Conservation (phyloP, 2,113 vertebrate genomes). For the Fulica atra region DNA sequence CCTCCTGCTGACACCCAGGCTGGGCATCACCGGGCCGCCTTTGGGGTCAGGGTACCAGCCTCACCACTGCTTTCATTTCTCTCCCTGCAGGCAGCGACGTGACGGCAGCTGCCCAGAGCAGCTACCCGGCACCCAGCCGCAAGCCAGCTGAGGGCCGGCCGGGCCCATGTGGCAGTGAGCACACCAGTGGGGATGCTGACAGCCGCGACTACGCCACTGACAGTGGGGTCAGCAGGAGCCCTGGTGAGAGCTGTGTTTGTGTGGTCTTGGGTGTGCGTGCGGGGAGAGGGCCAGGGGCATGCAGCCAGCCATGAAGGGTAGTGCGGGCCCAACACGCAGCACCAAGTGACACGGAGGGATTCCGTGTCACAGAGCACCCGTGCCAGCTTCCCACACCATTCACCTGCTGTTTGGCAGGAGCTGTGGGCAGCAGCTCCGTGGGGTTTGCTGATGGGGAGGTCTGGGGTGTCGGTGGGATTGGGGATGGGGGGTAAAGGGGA, state of each 20-base stretch:
- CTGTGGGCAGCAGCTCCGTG: rapidly evolving
- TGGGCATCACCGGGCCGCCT: background rate
- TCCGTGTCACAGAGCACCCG: rapidly evolving
- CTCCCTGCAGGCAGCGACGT: slow-evolving; percentile 49
- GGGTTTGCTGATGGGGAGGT: background rate
- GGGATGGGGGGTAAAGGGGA: rapidly evolving
- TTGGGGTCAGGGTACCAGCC: background rate
- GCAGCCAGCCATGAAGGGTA: rapidly evolving
- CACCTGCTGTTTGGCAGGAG: background rate
- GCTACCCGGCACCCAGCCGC: slow-evolving; percentile 7
- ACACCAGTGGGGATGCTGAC: background rate
- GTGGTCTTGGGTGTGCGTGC: rapidly evolving
- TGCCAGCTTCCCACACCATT: rapidly evolving
- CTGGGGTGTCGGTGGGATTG: background rate
- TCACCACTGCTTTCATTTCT: background rate
- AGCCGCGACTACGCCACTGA: background rate
- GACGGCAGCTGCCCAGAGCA: slow-evolving; percentile 9
- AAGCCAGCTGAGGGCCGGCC: slow-evolving; percentile 55
- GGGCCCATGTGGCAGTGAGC: slow-evolving; percentile 31
- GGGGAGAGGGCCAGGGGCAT: background rate
- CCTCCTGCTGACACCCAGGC: rapidly evolving
- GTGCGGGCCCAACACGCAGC: rapidly evolving
- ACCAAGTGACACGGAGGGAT: background rate
- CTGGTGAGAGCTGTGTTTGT: slow-evolving; percentile 53
- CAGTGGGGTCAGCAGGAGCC: slow-evolving; percentile 55